Evolutionary conservation across 2,113 vertebrate species (phyloP).

Genomic region (Clinocottus analis): DNA sequence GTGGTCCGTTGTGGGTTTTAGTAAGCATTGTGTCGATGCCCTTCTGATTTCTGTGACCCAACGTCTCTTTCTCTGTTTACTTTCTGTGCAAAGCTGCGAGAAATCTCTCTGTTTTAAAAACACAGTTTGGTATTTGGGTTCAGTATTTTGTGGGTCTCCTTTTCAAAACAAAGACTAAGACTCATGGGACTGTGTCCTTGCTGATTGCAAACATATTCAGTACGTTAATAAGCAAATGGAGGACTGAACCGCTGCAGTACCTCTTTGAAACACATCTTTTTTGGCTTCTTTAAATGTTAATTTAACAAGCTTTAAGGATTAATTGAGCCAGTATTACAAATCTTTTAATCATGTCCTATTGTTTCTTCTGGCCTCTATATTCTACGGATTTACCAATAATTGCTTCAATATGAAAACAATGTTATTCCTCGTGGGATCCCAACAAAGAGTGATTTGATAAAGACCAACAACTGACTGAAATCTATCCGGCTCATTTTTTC

Average conservation of each 20-base stretch:
- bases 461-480: not conserved
- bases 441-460: no score
- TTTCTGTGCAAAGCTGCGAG: not conserved
- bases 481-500: not conserved
- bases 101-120: not conserved
- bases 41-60: slow-evolving; percentile 20
- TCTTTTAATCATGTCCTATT: not conserved
- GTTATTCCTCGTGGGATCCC: not conserved
- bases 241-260: not conserved
- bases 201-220: no score
- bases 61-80: not conserved
- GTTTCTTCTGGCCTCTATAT: not conserved
- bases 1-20: not conserved
- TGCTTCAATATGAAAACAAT: not conserved
- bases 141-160: not conserved
- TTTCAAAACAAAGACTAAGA: no score
- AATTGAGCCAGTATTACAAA: not conserved
- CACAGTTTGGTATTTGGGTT: slow-evolving; percentile 7
- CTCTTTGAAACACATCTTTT: not conserved
- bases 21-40: not conserved
- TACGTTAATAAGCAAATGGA: not conserved
- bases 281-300: not conserved
- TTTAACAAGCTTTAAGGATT: not conserved
- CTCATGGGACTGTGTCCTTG: no score
- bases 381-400: not conserved